phyloP scores from a whole-genome alignment of 2,888 invertebrate species.

The Koerneria pararmatus region DNA sequence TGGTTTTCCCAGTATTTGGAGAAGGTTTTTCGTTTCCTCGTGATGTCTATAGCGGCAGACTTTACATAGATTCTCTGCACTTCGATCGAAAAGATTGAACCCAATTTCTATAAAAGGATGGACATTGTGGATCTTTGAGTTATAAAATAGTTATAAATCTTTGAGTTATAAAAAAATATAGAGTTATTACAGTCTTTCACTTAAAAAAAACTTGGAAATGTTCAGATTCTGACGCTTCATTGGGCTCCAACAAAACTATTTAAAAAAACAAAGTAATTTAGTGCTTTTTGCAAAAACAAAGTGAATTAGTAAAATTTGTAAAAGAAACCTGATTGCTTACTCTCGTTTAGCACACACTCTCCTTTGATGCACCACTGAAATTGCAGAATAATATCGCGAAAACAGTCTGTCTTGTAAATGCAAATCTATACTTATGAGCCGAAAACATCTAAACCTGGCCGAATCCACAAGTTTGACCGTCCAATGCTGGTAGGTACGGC shows the following conservation, averaged over 20 bases:
- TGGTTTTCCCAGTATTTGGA: background rate
- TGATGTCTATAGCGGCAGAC: too few relatives aligned
- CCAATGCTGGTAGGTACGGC: constrained; percentile 52
- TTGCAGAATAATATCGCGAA: background rate
- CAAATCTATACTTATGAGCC: background rate
- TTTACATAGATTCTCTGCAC: too few relatives aligned
- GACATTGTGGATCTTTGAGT: too few relatives aligned
- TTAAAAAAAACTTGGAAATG: background rate
- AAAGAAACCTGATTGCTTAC: constrained; percentile 29
- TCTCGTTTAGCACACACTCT: constrained; percentile 41
- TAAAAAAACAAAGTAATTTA: too few relatives aligned
- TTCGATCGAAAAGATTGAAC: background rate
- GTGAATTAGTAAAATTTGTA: background rate
- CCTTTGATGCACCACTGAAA: constrained; percentile 55
- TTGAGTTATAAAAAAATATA: too few relatives aligned
- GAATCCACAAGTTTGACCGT: constrained; percentile 51
- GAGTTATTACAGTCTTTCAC: too few relatives aligned
- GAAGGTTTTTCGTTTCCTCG: background rate
- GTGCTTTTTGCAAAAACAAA: background rate
- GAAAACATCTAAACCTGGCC: constrained; percentile 33
- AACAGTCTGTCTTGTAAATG: background rate
- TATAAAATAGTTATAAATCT: too few relatives aligned
- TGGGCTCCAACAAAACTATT: constrained; percentile 1
- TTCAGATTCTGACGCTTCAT: background rate
- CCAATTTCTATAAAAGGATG: too few relatives aligned